Base-by-base conservation (phyloP, 37 sponge, comb jelly and placozoan species). In the Axinella damicornis region DNA sequence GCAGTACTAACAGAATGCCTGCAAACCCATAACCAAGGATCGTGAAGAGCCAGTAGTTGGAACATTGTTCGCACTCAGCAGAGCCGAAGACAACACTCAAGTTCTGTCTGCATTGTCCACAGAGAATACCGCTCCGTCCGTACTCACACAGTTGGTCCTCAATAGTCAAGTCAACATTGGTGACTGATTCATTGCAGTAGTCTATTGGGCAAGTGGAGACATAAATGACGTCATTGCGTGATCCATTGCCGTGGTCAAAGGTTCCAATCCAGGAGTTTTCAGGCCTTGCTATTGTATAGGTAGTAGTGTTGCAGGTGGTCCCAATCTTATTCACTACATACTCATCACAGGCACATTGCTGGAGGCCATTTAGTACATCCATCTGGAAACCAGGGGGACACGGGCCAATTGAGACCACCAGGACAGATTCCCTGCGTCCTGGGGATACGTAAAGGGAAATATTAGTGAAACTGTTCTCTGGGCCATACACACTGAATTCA, bases 31-130 rank as follows among this genome's bases (percentile, higher is more conserved):
- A 85, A 24, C 81, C 19, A 2, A 53, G 66, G 21, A 86, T 52
- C 21, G 74, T 69, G 31, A 85, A 55, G 38, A 86, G 63, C 82
- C 87, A 80, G 37, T 35, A 57, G 63, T 77, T 58, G n/a, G 86
- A 70, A 33, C 91, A 91, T 41, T 82, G 30, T 40, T 13, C 21
- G 54, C 91, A 91, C 25, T 59, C 41, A 11, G 74, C 28, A 5
- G 77, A 70, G 0, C 91, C 82, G 82, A 91, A 85, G 41, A 76
- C 71, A 34, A 80, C 65, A 81, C 91, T 91, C 21, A 71, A 54
- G 4, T 67, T 59, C 24, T 27, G 35, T 19, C 55, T n/a, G 59
- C 91, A 91, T 52, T 30, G 31, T 24, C 91, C 86, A 76, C 91
- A 91, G 32, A 91, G 78, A 13, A 85, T 52, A n/a, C 87, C 91